A percentile compares a stretch with the other conserved stretches of the same genome.
Conservation (phyloP, 2,888 invertebrate genomes). For the Eristalis pertinax region DNA sequence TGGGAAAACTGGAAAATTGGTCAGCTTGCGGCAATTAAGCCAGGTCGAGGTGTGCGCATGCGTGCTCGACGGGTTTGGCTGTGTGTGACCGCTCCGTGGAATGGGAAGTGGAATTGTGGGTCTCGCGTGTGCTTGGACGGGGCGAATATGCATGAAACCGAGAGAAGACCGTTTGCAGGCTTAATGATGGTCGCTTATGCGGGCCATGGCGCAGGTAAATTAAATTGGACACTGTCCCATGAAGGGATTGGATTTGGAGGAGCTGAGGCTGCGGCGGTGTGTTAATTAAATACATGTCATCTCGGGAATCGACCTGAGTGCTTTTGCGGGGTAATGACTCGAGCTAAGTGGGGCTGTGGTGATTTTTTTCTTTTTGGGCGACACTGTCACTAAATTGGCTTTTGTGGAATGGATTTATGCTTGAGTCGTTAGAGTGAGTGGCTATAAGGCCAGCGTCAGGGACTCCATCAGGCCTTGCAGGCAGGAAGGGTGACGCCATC, state of each 20-base stretch:
- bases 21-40: constrained; percentile 34
- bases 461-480: not conserved
- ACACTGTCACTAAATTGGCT: not conserved
- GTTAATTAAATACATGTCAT: not conserved
- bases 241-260: not conserved
- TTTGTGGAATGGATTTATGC: too few relatives aligned
- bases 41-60: constrained; percentile 35
- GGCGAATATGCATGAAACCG: not conserved
- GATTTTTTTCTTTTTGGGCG: not conserved
- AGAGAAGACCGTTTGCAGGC: not conserved
- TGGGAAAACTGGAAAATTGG: constrained; percentile 53
- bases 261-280: not conserved
- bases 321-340: not conserved
- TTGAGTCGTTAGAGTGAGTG: not conserved
- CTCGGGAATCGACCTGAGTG: not conserved
- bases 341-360: not conserved
- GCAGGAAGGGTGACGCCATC: not conserved
- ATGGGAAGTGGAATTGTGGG: too few relatives aligned
- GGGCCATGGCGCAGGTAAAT: not conserved
- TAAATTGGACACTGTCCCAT: not conserved
- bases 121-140: too few relatives aligned
- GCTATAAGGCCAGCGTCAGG: not conserved
- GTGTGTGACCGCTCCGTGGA: too few relatives aligned
- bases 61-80: not conserved
- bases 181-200: not conserved